phyloP scores from a whole-genome alignment of 2,113 vertebrate genomes.

The Macheiramphus alcinus region DNA sequence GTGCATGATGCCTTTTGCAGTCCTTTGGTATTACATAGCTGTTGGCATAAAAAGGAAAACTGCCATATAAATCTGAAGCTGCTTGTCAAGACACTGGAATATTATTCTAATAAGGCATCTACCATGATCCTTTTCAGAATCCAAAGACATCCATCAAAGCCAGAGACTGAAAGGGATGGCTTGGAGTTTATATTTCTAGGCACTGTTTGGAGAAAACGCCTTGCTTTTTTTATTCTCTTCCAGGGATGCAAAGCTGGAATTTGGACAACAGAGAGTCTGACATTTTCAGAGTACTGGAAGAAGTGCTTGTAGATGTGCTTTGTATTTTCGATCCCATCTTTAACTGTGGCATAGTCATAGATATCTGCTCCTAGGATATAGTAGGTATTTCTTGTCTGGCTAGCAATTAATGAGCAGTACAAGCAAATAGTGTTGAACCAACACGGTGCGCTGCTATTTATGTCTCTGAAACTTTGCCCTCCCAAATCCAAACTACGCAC shows the following conservation, averaged over 20 bases:
- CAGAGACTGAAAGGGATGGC: background rate
- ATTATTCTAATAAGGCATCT: constrained; percentile 22
- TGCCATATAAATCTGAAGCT: background rate
- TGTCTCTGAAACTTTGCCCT: background rate
- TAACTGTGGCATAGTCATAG: background rate
- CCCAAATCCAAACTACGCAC: background rate
- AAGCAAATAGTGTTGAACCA: background rate
- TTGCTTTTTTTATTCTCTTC: background rate
- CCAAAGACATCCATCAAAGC: background rate
- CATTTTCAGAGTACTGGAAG: background rate
- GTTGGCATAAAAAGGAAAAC: constrained; percentile 1
- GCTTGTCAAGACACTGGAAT: background rate
- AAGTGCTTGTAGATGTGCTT: background rate
- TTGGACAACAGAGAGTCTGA: background rate
- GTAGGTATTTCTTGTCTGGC: background rate
- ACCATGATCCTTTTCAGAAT: background rate
- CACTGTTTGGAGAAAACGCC: background rate
- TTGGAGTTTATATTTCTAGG: background rate
- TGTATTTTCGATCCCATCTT: background rate
- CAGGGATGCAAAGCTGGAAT: background rate
- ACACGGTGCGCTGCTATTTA: background rate
- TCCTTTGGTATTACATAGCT: background rate
- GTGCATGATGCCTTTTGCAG: background rate
- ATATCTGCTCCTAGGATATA: background rate
- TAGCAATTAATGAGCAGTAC: background rate